Evolutionary conservation across 2,113 vertebrate genomes (phyloP).

Genomic region (Xenopus borealis): DNA sequence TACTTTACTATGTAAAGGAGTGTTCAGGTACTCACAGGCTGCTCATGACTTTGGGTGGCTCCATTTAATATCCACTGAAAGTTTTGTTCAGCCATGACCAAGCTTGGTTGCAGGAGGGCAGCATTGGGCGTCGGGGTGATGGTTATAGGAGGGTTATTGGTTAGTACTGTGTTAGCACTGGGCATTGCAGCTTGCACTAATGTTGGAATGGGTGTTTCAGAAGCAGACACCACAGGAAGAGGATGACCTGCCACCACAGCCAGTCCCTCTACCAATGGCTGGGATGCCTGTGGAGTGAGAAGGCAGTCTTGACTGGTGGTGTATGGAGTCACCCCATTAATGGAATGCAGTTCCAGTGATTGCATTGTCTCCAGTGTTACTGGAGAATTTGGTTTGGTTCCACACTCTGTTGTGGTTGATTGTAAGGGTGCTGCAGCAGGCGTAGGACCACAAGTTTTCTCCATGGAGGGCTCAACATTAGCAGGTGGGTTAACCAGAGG

Average conservation of each 20-base stretch:
- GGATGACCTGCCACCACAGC: conserved; percentile 65
- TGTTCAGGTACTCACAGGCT: conserved; percentile 73
- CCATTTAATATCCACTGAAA: conserved; percentile 96
- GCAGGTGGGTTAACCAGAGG: conserved; percentile 71
- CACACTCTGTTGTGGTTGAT: conserved; percentile 59
- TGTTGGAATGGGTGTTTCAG: conserved; percentile 69
- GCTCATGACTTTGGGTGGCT: conserved; percentile 83
- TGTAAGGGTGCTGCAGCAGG: conserved; percentile 54
- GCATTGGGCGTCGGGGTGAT: conserved; percentile 76
- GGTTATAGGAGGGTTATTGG: conserved; percentile 68
- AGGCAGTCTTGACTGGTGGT: conserved; percentile 76
- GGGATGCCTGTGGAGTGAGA: conserved; percentile 65
- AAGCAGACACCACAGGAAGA: conserved; percentile 50
- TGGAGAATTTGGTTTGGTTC: conserved; percentile 67
- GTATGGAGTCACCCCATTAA: conserved; percentile 70
- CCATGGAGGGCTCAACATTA: conserved; percentile 66
- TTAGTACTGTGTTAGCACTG: conserved; percentile 68
- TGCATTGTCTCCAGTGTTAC: conserved; percentile 70
- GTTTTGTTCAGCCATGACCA: conserved; percentile 95
- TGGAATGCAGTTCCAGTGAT: conserved; percentile 78
- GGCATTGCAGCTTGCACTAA: conserved; percentile 83
- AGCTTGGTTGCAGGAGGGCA: conserved; percentile 83
- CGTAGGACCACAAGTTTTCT: conserved; percentile 59
- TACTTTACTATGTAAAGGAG: too few species aligned
- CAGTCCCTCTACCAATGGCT: conserved; percentile 64